Conservation (phyloP, 2,113 vertebrate genomes). For the Eleginops maclovinus region DNA sequence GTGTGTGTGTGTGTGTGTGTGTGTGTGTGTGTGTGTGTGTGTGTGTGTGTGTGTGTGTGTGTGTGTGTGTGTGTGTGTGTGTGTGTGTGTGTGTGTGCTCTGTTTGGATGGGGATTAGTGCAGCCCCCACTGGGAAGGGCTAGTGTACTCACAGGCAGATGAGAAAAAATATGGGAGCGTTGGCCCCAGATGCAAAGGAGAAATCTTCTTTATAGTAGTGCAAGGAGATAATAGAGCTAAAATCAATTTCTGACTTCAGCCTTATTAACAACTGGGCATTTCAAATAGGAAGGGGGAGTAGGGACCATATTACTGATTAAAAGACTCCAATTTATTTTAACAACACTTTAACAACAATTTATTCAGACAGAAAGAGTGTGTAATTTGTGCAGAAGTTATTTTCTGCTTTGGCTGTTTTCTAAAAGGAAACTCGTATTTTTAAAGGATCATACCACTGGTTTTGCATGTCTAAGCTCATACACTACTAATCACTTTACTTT, state of each 20-base stretch:
- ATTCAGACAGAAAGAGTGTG: constrained; percentile 10
- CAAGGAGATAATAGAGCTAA: constrained; percentile 58
- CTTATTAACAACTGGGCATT: constrained; percentile 34
- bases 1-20: neutral
- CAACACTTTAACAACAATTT: too few relatives aligned
- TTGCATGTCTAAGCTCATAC: neutral
- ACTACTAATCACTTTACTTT: neutral
- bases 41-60: constrained; percentile 32
- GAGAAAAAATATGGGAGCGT: constrained; percentile 29
- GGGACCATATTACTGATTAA: neutral
- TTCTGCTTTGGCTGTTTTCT: neutral
- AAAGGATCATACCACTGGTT: neutral
- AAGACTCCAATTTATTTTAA: constrained; percentile 24
- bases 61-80: constrained; percentile 28
- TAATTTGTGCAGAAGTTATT: constrained; percentile 9
- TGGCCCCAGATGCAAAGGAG: constrained; percentile 71
- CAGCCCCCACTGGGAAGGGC: constrained; percentile 31
- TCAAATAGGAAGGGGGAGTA: constrained; percentile 20
- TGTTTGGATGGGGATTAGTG: constrained; percentile 57
- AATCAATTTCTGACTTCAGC: constrained; percentile 60
- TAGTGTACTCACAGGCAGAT: constrained; percentile 48
- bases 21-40: constrained; percentile 16
- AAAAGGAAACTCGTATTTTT: neutral
- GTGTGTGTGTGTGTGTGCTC: constrained; percentile 25
- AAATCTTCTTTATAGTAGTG: constrained; percentile 59